Conservation (phyloP, 2,797 vertebrate genomes). For the Steatocranus sp. region DNA sequence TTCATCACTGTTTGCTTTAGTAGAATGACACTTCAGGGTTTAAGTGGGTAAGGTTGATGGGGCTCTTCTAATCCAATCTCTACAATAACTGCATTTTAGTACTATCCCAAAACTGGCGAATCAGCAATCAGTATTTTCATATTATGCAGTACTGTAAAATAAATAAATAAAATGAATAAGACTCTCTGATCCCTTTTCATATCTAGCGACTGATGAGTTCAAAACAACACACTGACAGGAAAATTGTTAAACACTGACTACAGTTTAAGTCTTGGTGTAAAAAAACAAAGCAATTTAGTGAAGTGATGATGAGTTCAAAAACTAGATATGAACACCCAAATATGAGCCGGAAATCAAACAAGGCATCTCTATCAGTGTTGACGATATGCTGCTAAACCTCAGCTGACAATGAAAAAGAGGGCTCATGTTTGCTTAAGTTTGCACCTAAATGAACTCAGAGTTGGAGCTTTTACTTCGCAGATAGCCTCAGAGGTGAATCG, state of each 20-base stretch:
- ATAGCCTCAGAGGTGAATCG: fast-evolving
- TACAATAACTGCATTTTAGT: background rate
- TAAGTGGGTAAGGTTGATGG: background rate
- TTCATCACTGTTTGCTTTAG: slow-evolving; percentile 33
- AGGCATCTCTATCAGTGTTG: background rate
- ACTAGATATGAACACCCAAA: background rate
- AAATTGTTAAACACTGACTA: background rate
- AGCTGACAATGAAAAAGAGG: background rate
- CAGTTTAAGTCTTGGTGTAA: background rate
- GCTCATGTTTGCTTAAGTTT: background rate
- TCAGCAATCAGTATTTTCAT: background rate
- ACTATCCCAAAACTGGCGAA: background rate
- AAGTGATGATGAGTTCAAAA: background rate
- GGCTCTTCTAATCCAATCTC: background rate
- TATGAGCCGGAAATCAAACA: background rate
- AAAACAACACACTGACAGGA: background rate
- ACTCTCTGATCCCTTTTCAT: background rate
- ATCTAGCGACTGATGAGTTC: background rate
- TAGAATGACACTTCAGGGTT: background rate
- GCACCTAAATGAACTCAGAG: background rate
- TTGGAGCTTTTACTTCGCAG: background rate
- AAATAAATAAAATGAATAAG: background rate
- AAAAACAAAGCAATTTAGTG: background rate
- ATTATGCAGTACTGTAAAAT: background rate
- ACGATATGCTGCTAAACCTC: background rate